These are phyloP conservation scores for Eulithis testata DNA, from an alignment of 2,888 invertebrate genomes.

Conservation along the genomic window DNA sequence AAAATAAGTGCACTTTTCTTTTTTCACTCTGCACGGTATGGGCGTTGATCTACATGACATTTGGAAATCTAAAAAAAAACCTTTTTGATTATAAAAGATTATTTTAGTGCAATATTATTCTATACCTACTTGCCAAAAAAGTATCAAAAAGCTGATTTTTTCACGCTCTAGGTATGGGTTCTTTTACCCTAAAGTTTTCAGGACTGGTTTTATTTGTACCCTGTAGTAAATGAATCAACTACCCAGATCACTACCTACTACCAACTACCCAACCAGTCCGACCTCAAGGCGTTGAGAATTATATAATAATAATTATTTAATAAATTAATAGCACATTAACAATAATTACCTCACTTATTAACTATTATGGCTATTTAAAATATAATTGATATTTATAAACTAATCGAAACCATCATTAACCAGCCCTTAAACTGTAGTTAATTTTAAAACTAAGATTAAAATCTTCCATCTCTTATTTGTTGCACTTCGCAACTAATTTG, in stretches of 20 bases:
- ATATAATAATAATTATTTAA: conserved; percentile 1
- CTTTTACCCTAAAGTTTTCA: too few species aligned
- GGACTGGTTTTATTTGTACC: too few species aligned
- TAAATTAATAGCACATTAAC: conserved; percentile 2
- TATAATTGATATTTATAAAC: background rate
- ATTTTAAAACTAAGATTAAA: too few species aligned
- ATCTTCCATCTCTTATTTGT: too few species aligned
- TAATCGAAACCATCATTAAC: background rate
- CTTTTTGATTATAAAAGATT: too few species aligned
- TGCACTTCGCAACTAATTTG: too few species aligned
- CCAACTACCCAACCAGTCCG: background rate
- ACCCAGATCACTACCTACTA: too few species aligned
- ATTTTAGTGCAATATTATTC: too few species aligned
- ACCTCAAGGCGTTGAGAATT: background rate
- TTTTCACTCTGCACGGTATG: background rate
- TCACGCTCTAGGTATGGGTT: too few species aligned
- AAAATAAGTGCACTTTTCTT: conserved; percentile 16
- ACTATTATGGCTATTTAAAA: conserved; percentile 5
- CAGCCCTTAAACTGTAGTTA: background rate
- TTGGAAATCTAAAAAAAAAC: too few species aligned
- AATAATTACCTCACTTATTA: background rate
- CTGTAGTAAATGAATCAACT: background rate
- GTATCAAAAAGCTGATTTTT: too few species aligned
- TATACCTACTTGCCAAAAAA: too few species aligned
- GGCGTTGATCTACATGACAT: background rate